Evolutionary conservation across 1,140 invertebrate species (phyloP), one percentile per base, ranked within the genome.

Genomic region (Charaxes varanes): DNA sequence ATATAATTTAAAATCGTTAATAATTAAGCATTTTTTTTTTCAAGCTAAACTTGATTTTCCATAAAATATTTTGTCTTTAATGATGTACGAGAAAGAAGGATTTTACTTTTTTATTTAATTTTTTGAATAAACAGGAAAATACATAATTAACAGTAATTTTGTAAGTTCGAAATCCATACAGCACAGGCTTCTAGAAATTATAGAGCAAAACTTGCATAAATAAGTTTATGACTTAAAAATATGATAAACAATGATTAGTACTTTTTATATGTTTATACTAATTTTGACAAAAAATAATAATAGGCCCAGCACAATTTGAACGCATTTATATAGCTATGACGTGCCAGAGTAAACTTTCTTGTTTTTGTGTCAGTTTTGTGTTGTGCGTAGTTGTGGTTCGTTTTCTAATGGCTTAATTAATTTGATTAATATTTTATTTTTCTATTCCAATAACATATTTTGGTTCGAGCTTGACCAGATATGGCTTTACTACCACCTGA

Each of bases 401-500:
- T 70, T 80, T 80, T 77, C 74, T 78, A 55, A 80, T 80, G 79
- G 76, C 76, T 79, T 83, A 62, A 80, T 79, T 80, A 71, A 74
- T 73, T 83, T 78, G 52, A 50, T 72, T 72, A 70, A 65, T 64
- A 62, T 68, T 80, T 81, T 76, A 68, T 67, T 81, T 80, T 72
- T 58, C 53, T 61, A 70, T 70, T 73, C 55, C 62, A 49, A 58
- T 50, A 45, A 55, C 62, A 62, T 65, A 69, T 78, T 81, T 79
- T 58, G 71, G 69, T 74, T 76, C 41, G 66, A 72, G 77, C 72
- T 81, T 81, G 72, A 79, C 70, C 72, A 67, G 51, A 63, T 43
- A 84, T 84, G 79, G 84, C 84, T 52, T 63, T 85, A 31, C 60
- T 85, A 70, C 82, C 82, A 41, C 87, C 87, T 19, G 90, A 92